Conservation (phyloP, 2,113 vertebrate genomes). For the Urocynchramus pylzowi region DNA sequence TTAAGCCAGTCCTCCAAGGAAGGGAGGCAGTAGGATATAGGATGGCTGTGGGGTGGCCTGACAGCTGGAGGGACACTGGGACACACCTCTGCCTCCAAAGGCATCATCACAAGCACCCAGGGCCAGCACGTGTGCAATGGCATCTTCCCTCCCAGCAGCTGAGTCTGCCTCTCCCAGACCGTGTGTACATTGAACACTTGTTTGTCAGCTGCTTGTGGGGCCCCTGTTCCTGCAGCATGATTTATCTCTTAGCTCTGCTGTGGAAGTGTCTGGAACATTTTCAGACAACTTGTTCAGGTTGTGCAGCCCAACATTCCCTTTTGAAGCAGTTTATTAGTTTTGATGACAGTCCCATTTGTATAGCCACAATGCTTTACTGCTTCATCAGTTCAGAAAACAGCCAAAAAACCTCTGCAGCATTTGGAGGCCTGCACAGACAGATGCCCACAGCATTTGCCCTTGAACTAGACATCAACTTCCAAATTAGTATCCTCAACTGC, state of each 20-base stretch:
- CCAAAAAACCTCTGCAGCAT: not conserved
- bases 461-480: not conserved
- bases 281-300: not conserved
- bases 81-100: not conserved
- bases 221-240: not conserved
- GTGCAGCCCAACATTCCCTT: not conserved
- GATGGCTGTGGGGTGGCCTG: not conserved
- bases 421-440: not conserved
- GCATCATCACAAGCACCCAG: not conserved
- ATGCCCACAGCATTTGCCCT: not conserved
- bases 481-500: not conserved
- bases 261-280: rapidly evolving
- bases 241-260: not conserved
- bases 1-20: not conserved
- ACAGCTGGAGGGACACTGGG: rapidly evolving
- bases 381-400: not conserved
- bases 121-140: not conserved
- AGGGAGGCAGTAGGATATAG: not conserved
- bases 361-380: not conserved
- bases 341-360: not conserved
- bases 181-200: rapidly evolving
- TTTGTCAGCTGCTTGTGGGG: rapidly evolving
- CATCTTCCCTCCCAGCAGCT: not conserved
- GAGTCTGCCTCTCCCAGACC: not conserved
- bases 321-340: not conserved